Percentiles rank a stretch among this genome's conserved stretches.
These are phyloP conservation scores for Nomada fabriciana DNA, from an alignment of 2,888 invertebrate genomes.

Conservation along the genomic window DNA sequence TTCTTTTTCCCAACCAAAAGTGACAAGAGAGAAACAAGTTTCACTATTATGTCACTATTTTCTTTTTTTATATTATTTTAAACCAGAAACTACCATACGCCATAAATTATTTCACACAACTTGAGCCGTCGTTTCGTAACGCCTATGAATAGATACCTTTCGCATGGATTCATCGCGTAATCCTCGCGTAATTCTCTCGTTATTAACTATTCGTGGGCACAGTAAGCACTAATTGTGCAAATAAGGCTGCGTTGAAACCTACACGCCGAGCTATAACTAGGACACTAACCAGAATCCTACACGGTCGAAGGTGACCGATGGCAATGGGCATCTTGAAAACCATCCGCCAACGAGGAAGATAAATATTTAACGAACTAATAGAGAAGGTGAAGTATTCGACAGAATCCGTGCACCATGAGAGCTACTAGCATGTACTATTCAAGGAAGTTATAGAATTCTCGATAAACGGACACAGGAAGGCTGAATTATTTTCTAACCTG, in stretches of 20 bases:
- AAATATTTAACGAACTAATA: background rate
- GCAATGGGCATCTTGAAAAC: background rate
- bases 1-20: too few relatives aligned
- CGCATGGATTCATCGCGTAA: constrained; percentile 6
- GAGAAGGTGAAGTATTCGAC: background rate
- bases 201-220: background rate
- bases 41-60: background rate
- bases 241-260: background rate
- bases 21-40: too few relatives aligned
- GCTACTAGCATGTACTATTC: too few relatives aligned
- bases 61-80: too few relatives aligned
- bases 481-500: too few relatives aligned
- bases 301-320: constrained; percentile 1
- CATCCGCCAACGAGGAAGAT: background rate
- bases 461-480: too few relatives aligned
- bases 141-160: background rate
- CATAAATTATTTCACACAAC: background rate
- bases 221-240: constrained; percentile 14
- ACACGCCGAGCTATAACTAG: background rate
- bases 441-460: too few relatives aligned
- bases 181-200: background rate
- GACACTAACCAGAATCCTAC: constrained; percentile 4
- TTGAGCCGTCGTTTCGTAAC: constrained; percentile 16
- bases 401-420: too few relatives aligned
- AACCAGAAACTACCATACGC: background rate